Base-by-base conservation (phyloP, 2,113 vertebrate species). In the Camelus dromedarius region DNA sequence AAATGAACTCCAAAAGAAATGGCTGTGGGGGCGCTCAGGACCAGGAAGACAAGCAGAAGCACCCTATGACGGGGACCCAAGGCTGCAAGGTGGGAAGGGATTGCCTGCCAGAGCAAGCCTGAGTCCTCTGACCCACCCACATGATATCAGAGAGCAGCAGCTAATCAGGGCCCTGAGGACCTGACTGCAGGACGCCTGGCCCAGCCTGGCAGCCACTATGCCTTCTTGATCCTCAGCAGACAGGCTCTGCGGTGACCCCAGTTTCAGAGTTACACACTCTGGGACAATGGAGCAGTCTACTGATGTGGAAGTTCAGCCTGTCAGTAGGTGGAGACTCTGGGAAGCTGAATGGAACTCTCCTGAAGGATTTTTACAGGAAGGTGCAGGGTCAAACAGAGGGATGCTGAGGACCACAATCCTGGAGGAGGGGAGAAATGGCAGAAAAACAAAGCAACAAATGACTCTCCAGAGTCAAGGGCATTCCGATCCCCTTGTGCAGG, bases 291-390 rank as follows among this genome's bases (percentile, higher is more conserved):
- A 80, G 60, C 14, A 50, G 42, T 2, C 52, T 77, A 7, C 4
- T 62, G 58, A 30, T 28, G 3, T 38, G 48, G 67, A 35, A 67
- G 46, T 0, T 50, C 38, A 80, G 50, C n/a, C 46, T 50, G 70
- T 69, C 14, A 3, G 8, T 42, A 79, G 75, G 35, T 35, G 54
- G 54, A 26, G 58, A 64, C 7, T 1, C 8, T 35, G 22, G 22
- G 6, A 18, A 22, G 3, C 79, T 26, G 72, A 42, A 54, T 66
- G 67, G 67, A 81, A 75, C 8, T 90, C 15, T 81, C 75, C 42
- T 62, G 19, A 82, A 95, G 52, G 58, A 42, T 87, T 50, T 79
- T 77, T 92, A 46, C 79, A 16, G 52, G 32, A 54, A 18, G 24
- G 12, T 46, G 22, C 16, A 38, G 38, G 35, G 62, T 32, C 24